phyloP scores from a whole-genome alignment of 2,113 vertebrate genomes.

The Bos taurus region ARS-UCD2.0 NC_037350.1:49404501-49405000 shows the following conservation, averaged over 20 bases:
- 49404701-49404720: not conserved
- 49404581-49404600: not conserved
- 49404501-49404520: not conserved
- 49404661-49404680: not conserved
- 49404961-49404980: not conserved
- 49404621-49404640: not conserved
- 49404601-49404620: not conserved
- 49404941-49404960: not conserved
- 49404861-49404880: not conserved
- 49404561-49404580: not conserved
- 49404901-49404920: not conserved
- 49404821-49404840: not conserved
- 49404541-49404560: not conserved
- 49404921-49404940: not conserved
- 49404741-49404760: not conserved
- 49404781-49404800: not conserved
- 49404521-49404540: not conserved
- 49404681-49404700: not conserved
- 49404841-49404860: not conserved
- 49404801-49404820: not conserved
- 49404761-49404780: not conserved
- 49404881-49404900: not conserved
- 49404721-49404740: not conserved
- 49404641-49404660: not conserved
- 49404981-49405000: not conserved